Evolutionary conservation across 2,797 vertebrate species (phyloP), one percentile per base, ranked within the genome.

Genomic region (Nyctalus aviator): DNA sequence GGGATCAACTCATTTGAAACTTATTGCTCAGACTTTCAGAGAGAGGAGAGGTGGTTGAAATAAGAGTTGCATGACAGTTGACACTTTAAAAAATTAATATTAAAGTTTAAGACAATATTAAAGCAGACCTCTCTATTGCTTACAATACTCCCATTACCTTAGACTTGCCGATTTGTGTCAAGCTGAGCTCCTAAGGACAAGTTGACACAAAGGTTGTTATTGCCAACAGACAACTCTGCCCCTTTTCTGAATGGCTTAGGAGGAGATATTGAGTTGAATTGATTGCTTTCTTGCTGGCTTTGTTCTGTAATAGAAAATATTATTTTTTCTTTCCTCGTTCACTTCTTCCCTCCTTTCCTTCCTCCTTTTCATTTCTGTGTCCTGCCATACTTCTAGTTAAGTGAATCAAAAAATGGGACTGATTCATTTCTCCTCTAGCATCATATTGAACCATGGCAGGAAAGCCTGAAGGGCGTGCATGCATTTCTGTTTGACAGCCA

Each of bases 231-330:
- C 21, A 82, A 23, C 8, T 48, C 77, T 83, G 95, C 25, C 17
- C 20, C 3, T 32, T 88, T 92, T 93, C 84, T 62, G 62, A 62
- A 32, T 27, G 84, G 62, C 75, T 96, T 92, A 59, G 57, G 25
- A 90, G 82, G 79, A 55, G 32, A 83, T 93, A 94, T 72, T 87
- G 96, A 94, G 27, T 93, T 78, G 50, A 64, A 95, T 96, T 86
- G 90, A 95, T 90, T 86, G 76, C 27, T 94, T 53, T 94, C 64
- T 88, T 84, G 81, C 78, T 82, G 69, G 15, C 59, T 91, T 91
- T 30, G n/a, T 81, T 95, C 27, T 92, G 20, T 41, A 41, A 27
- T 84, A 37, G 14, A 68, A 94, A 88, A 82, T 35, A 37, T 48
- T 84, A 21, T 76, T 48, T 71, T 27, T 66, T 79, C 32, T 78